Conservation (phyloP, 23 tunicate genomes). For the Halocynthia roretzi region DNA sequence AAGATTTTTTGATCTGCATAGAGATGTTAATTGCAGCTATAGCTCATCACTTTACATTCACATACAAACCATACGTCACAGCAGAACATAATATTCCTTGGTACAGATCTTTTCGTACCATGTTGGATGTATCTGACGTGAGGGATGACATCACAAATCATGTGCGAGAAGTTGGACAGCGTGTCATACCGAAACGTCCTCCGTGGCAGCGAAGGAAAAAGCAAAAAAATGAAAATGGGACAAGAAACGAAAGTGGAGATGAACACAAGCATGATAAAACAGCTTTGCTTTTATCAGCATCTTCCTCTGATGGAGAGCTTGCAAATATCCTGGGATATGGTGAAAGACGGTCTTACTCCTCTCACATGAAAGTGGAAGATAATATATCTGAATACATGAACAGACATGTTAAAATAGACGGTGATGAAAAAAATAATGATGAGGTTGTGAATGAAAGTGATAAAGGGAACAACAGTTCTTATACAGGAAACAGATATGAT, state of each 20-base stretch:
- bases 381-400: not conserved
- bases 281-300: slow-evolving; percentile 25
- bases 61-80: slow-evolving; percentile 68
- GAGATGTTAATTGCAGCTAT: slow-evolving; percentile 94
- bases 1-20: slow-evolving; percentile 75
- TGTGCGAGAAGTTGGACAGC: slow-evolving; percentile 76
- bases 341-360: slow-evolving; percentile 9
- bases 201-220: slow-evolving; percentile 31
- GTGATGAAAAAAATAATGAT: not conserved
- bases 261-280: slow-evolving; percentile 4
- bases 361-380: slow-evolving; percentile 11
- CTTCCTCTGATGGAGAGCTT: slow-evolving; percentile 86
- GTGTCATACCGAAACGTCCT: slow-evolving; percentile 8
- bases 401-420: not conserved
- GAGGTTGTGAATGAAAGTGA: not conserved
- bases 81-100: slow-evolving; percentile 85
- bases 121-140: slow-evolving; percentile 90
- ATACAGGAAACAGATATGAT: no score
- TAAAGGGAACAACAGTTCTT: not conserved
- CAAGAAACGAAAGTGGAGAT: slow-evolving; percentile 22
- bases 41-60: slow-evolving; percentile 85
- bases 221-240: not conserved
- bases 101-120: slow-evolving; percentile 77
- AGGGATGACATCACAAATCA: slow-evolving; percentile 86
- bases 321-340: slow-evolving; percentile 78